Evolutionary conservation across 2,113 vertebrate genomes (phyloP).

Genomic region (Antechinus flavipes): DNA sequence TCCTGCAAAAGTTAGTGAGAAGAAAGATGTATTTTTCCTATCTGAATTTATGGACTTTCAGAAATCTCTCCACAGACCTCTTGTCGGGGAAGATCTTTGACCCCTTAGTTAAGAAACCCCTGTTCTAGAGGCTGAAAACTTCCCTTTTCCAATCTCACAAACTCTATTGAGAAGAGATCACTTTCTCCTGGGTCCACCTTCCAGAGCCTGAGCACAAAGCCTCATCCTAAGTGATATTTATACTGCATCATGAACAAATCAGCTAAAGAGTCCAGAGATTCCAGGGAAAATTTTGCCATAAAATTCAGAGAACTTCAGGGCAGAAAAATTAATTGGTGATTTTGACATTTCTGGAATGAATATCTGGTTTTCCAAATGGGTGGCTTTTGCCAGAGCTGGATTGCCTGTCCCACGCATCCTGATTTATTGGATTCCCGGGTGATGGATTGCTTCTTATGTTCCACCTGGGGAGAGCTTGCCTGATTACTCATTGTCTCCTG

Average conservation of each 20-base stretch:
- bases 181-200: background rate
- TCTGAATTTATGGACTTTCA: background rate
- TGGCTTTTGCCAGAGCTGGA: background rate
- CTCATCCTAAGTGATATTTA: background rate
- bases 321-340: background rate
- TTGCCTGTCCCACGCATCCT: background rate
- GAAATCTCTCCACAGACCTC: background rate
- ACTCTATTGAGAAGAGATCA: background rate
- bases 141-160: background rate
- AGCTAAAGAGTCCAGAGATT: background rate
- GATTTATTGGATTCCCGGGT: fast-evolving
- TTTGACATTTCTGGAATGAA: background rate
- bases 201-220: background rate
- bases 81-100: background rate
- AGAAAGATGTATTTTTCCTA: background rate
- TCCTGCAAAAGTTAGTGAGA: background rate
- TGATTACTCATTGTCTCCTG: background rate
- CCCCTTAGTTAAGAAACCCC: background rate
- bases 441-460: background rate
- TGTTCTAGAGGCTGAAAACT: background rate
- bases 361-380: constrained; percentile 4
- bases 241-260: background rate
- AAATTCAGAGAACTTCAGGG: background rate
- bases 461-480: background rate
- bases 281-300: background rate